Base-by-base conservation (phyloP, 2,113 vertebrate species). In the Microtus oregoni region DNA sequence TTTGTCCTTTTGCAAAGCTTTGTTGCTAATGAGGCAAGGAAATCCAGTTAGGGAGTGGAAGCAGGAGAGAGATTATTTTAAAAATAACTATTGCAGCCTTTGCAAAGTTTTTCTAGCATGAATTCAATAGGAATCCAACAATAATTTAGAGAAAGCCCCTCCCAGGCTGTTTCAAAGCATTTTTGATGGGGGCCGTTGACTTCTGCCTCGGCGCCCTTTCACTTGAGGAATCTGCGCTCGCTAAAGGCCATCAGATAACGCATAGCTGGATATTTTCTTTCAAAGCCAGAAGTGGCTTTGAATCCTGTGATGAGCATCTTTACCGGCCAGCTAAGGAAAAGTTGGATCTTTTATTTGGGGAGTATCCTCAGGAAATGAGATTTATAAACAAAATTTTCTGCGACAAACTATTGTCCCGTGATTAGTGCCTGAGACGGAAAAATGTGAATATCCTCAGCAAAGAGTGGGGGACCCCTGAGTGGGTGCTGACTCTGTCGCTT, bases 161-260 rank as follows among this genome's bases (percentile, higher is more conserved):
- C 86, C 86, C 44, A 65, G 90, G 94, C 85, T 75, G 78, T 97
- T 97, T 91, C 61, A 70, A 81, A 95, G 81, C 70, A 15, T 58
- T 83, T 92, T 87, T 50, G 92, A 95, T 96, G 96, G 89, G 91
- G 93, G 89, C n/a, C 70, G 12, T 87, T 95, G 90, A 86, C 92
- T 96, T 94, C 76, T 93, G 95, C 50, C 70, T 94, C 88, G 70
- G 26, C 75, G 94, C 90, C 90, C 81, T 95, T 97, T 97, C 89
- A 41, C 55, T 92, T 87, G 92, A 91, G 93, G 94, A 96, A 97
- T 97, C 91, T 22, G 72, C 0, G 10, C 81, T 94, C 94, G 90
- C 92, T 96, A 86, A 97, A 97, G 97, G 92, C 95, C 96, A 97
- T 97, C 94, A 97, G 97, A 96, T 97, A 97, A 92, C 83, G 58